phyloP scores from a whole-genome alignment of 2,113 vertebrate genomes.

The Progne subis region DNA sequence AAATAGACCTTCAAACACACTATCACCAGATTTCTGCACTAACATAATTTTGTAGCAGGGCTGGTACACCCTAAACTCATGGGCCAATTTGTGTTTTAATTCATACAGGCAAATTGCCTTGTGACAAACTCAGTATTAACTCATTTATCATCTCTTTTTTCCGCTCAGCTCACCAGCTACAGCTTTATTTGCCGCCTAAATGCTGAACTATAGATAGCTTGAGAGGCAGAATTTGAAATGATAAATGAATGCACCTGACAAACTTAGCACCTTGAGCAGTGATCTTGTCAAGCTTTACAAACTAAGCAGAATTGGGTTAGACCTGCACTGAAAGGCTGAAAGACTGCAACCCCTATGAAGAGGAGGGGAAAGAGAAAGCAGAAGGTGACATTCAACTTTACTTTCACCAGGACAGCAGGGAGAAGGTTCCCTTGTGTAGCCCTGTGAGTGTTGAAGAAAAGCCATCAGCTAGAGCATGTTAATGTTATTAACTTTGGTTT shows the following conservation, averaged over 20 bases:
- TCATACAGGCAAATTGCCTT: slow-evolving; percentile 49
- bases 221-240: slow-evolving; percentile 39
- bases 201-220: neutral
- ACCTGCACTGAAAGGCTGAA: neutral
- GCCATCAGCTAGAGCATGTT: neutral
- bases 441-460: neutral
- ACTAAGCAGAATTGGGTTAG: slow-evolving; percentile 30
- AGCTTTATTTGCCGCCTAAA: slow-evolving; percentile 38
- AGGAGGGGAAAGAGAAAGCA: neutral
- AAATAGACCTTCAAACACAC: slow-evolving; percentile 20
- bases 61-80: slow-evolving; percentile 20
- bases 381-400: slow-evolving; percentile 36
- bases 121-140: slow-evolving; percentile 52
- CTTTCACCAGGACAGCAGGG: neutral
- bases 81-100: slow-evolving; percentile 52
- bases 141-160: slow-evolving; percentile 54
- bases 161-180: slow-evolving; percentile 9
- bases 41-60: neutral
- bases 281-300: slow-evolving; percentile 38
- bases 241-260: slow-evolving; percentile 40
- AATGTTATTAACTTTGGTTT: neutral
- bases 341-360: neutral
- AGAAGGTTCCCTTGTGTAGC: neutral
- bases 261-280: neutral
- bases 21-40: neutral